These are phyloP conservation scores for Bacillus rossius DNA, from an alignment of 1,140 invertebrate species.

Conservation along the genomic window DNA sequence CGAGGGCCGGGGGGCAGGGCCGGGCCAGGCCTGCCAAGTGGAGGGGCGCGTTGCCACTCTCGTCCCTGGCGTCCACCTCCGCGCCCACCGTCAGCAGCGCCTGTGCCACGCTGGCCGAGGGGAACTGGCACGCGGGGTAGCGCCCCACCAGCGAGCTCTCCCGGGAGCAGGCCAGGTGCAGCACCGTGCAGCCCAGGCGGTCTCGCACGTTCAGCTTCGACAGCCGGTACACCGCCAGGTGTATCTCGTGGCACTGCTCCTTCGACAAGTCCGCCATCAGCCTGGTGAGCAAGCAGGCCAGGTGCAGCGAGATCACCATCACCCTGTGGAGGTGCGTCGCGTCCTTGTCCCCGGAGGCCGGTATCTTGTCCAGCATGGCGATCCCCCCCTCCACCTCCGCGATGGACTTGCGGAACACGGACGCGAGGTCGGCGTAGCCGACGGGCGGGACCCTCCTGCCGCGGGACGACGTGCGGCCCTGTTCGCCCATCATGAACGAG, in stretches of 20 bases:
- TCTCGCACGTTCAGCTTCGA: conserved; percentile 68
- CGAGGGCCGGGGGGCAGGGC: conserved; percentile 57
- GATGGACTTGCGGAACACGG: conserved; percentile 30
- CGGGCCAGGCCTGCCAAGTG: conserved; percentile 61
- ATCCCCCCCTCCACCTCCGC: conserved; percentile 36
- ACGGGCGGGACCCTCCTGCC: conserved; percentile 71
- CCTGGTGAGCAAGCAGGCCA: conserved; percentile 67
- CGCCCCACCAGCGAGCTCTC: conserved; percentile 51
- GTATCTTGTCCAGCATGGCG: conserved; percentile 46
- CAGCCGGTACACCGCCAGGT: conserved; percentile 53
- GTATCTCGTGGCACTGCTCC: conserved; percentile 27
- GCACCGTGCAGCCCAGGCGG: conserved; percentile 62
- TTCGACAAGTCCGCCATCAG: conserved; percentile 33
- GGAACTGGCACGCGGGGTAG: conserved; percentile 71
- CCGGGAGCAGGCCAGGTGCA: conserved; percentile 75
- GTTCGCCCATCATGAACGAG: conserved; percentile 85
- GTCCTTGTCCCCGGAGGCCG: conserved; percentile 57
- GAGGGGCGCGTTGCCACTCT: conserved; percentile 62
- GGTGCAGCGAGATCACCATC: conserved; percentile 78
- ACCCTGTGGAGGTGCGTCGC: conserved; percentile 72
- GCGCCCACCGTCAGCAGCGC: conserved; percentile 80
- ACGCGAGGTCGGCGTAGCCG: conserved; percentile 70
- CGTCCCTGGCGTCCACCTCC: conserved; percentile 54
- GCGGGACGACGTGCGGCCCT: conserved; percentile 58
- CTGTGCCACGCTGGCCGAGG: conserved; percentile 63